A percentile compares a stretch with the other conserved stretches of the same genome.
These are phyloP conservation scores for Ginglymostoma cirratum DNA, from an alignment of 2,113 vertebrate species.

Conservation along the genomic window DNA sequence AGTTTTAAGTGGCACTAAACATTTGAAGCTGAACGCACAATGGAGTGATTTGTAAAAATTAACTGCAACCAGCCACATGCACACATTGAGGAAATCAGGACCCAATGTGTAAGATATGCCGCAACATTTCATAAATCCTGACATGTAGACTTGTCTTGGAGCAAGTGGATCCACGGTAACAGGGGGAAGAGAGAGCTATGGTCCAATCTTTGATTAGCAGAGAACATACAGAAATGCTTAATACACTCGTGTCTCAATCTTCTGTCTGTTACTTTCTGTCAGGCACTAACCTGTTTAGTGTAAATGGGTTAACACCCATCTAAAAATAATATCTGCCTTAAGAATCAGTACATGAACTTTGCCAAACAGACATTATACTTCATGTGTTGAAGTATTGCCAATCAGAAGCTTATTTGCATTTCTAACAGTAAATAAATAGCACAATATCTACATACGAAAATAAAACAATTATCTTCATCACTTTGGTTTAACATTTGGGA, in stretches of 20 bases:
- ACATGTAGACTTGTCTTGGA: background rate
- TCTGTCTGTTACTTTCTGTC: background rate
- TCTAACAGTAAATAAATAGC: background rate
- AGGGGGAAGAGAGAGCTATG: no score
- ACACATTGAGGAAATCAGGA: background rate
- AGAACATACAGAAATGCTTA: background rate
- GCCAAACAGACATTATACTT: background rate
- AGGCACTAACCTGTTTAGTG: background rate
- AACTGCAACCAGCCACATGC: background rate
- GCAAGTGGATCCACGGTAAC: background rate
- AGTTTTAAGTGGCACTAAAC: constrained; percentile 12
- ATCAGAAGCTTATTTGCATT: background rate
- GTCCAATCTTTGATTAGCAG: background rate
- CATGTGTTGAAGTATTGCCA: background rate
- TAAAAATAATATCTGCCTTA: background rate
- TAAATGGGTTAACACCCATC: background rate
- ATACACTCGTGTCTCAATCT: background rate
- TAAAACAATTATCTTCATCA: background rate
- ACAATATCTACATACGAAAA: background rate
- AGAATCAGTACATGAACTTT: background rate
- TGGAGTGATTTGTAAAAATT: background rate
- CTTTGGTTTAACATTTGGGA: background rate
- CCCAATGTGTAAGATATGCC: background rate
- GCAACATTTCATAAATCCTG: background rate
- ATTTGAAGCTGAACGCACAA: background rate